Evolutionary conservation across 2,113 vertebrate species (phyloP).

Genomic region (Ammodytes marinus): DNA sequence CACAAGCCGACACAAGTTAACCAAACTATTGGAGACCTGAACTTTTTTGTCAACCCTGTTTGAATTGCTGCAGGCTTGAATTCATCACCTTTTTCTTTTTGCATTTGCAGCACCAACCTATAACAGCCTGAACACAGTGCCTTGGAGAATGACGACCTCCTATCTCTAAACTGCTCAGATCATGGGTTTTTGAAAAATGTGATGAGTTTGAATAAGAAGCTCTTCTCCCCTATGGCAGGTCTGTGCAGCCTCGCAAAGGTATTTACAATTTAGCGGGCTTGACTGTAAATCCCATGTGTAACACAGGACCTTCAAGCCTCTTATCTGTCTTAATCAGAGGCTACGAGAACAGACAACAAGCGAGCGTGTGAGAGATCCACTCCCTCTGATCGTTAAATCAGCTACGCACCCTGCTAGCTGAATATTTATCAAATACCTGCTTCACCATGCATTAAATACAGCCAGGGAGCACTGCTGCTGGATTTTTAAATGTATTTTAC

Average conservation of each 20-base stretch:
- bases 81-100: slow-evolving; percentile 33
- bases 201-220: slow-evolving; percentile 58
- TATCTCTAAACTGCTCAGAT: slow-evolving; percentile 36
- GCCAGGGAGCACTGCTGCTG: not conserved
- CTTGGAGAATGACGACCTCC: slow-evolving; percentile 14
- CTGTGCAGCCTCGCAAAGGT: slow-evolving; percentile 38
- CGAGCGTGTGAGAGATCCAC: slow-evolving; percentile 33
- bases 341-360: slow-evolving; percentile 41
- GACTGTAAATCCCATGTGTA: slow-evolving; percentile 55
- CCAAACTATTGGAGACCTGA: not conserved
- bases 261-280: slow-evolving; percentile 49
- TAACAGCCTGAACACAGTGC: slow-evolving; percentile 12
- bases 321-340: slow-evolving; percentile 61
- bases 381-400: slow-evolving; percentile 66
- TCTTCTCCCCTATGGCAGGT: slow-evolving; percentile 42
- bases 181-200: slow-evolving; percentile 51
- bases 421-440: slow-evolving; percentile 49
- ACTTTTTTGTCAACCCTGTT: slow-evolving; percentile 13
- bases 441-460: slow-evolving; percentile 20
- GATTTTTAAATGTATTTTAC: not conserved
- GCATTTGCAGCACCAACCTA: slow-evolving; percentile 29
- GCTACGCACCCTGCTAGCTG: slow-evolving; percentile 35
- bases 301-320: slow-evolving; percentile 33
- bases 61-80: slow-evolving; percentile 11
- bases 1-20: slow-evolving; percentile 9